Conservation (phyloP, 2,888 invertebrate genomes). For the Spodoptera exigua region DNA sequence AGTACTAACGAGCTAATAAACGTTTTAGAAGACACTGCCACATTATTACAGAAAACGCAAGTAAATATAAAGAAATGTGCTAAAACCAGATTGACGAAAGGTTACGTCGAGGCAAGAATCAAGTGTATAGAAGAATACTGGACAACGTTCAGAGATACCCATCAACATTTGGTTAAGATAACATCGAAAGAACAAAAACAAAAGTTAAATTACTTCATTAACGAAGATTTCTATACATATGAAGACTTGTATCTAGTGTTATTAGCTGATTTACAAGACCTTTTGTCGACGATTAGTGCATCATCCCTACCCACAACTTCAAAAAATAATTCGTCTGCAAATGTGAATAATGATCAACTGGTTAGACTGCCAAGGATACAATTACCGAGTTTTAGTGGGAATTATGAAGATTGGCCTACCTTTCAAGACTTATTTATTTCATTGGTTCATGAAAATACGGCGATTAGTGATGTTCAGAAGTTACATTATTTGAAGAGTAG, state of each 20-base stretch:
- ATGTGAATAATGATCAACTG: slow-evolving; percentile 5
- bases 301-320: neutral
- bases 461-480: too few relatives aligned
- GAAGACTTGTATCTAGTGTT: slow-evolving; percentile 14
- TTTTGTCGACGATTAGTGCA: slow-evolving; percentile 5
- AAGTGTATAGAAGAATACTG: slow-evolving; percentile 3
- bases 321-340: neutral
- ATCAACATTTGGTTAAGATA: slow-evolving; percentile 12
- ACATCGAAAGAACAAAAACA: slow-evolving; percentile 6
- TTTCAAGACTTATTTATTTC: too few relatives aligned
- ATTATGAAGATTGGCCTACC: too few relatives aligned
- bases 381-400: slow-evolving; percentile 30
- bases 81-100: slow-evolving; percentile 7
- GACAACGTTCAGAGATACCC: slow-evolving; percentile 5
- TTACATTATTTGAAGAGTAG: slow-evolving; percentile 46
- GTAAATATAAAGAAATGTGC: too few relatives aligned
- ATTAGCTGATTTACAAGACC: slow-evolving; percentile 8
- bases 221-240: slow-evolving; percentile 7
- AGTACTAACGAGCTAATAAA: too few relatives aligned
- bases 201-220: slow-evolving; percentile 8
- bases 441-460: too few relatives aligned
- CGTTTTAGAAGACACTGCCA: slow-evolving; percentile 8
- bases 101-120: slow-evolving; percentile 8
- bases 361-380: slow-evolving; percentile 25
- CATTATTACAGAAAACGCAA: too few relatives aligned